Base-by-base conservation (phyloP, 2,113 vertebrate species). In the Pandion haliaetus region DNA sequence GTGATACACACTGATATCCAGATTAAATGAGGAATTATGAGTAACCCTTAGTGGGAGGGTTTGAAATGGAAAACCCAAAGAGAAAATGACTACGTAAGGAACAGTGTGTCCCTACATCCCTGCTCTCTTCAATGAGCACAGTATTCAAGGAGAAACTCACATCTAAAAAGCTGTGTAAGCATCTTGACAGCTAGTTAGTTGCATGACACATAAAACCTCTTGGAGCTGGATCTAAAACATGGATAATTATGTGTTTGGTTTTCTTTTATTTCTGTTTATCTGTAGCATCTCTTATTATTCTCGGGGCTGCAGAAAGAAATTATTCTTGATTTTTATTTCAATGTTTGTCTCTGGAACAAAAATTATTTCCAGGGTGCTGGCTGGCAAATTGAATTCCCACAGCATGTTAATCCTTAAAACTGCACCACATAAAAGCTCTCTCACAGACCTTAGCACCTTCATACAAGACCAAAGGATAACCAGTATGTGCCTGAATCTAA, bases 201-300 rank as follows among this genome's bases (percentile, higher is more conserved):
- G 87, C 47, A 93, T 93, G 78, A 96, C 95, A 96, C 95, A 96
- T 54, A 96, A 91, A 95, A 91, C 66, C 92, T 58, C 85, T 77
- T 88, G 93, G 93, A 97, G 45, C 45, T 82, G 19, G 74, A 94
- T 93, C 84, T 94, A 82, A 95, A 94, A 90, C 70, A 69, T 6
- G 42, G 78, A 52, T 93, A 96, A 94, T 94, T 96, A 95, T 0
- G 10, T 72, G 84, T 82, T 90, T 59, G 62, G 49, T 58, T 93
- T 86, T 82, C 81, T 93, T 91, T 93, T 61, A 82, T 71, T 95
- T 82, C 90, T 93, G 17, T 80, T 94, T 90, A 95, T 94, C 93
- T 85, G 50, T 26, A 93, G 66, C 40, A 82, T 80, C 84, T 96
- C 73, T 95, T 91, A 85, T 87, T 91, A 95, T 72, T 87, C 66